phyloP scores from a whole-genome alignment of 2,888 invertebrate species.

The Gryllus longicercus region DNA sequence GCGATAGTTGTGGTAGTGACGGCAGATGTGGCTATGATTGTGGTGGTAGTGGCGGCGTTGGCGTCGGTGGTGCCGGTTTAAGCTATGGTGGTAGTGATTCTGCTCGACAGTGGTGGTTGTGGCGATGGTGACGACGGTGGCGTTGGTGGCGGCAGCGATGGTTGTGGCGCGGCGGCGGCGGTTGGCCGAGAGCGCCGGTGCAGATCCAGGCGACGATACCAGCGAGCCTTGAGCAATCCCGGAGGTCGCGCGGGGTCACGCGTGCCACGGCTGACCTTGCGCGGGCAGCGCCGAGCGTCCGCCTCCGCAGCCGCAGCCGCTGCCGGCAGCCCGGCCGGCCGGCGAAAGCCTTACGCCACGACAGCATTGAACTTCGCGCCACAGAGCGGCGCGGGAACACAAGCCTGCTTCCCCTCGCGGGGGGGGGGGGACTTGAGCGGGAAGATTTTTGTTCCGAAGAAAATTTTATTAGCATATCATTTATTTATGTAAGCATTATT shows the following conservation, averaged over 20 bases:
- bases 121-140: background rate
- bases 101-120: background rate
- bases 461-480: too few relatives aligned
- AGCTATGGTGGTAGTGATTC: background rate
- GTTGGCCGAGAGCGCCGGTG: background rate
- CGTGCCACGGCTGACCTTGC: slow-evolving; percentile 17
- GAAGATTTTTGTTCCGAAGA: too few relatives aligned
- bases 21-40: background rate
- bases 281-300: background rate
- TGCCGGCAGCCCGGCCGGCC: background rate
- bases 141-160: background rate
- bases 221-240: background rate
- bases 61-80: background rate
- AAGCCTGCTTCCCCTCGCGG: background rate
- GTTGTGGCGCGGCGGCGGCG: background rate
- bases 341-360: background rate
- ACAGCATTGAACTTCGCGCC: background rate
- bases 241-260: slow-evolving; percentile 1
- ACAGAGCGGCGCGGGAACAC: background rate
- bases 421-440: too few relatives aligned
- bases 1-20: background rate
- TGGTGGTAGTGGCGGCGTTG: background rate
- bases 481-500: too few relatives aligned
- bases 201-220: slow-evolving; percentile 17
- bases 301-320: background rate